A percentile compares a stretch with the other conserved stretches of the same genome.
Conservation (phyloP, 2,888 invertebrate genomes). For the Tetragonula carbonaria region DNA sequence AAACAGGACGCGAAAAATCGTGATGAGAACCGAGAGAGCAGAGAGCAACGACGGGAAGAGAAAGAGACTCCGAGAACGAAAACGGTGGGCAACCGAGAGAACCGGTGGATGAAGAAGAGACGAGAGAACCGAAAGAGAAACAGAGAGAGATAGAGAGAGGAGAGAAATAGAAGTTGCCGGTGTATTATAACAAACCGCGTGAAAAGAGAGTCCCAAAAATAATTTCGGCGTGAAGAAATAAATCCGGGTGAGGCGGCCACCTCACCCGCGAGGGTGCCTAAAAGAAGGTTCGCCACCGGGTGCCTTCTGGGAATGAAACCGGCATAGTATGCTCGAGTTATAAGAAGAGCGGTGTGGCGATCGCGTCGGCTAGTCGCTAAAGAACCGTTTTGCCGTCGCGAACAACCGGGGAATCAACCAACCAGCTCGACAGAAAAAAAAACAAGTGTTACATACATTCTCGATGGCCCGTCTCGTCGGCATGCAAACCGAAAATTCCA, state of each 20-base stretch:
- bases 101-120: no score
- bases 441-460: background rate
- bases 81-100: background rate
- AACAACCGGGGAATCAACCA: conserved; percentile 1
- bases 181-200: conserved; percentile 80
- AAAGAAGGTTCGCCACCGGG: conserved; percentile 69
- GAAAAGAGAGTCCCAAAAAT: conserved; percentile 83
- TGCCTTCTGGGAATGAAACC: conserved; percentile 70
- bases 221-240: conserved; percentile 82
- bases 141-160: background rate
- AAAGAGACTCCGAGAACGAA: background rate
- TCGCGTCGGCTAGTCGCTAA: conserved; percentile 68
- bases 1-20: background rate
- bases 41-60: background rate
- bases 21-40: background rate
- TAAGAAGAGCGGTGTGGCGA: conserved; percentile 69
- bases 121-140: no score
- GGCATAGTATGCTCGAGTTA: conserved; percentile 67
- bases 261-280: conserved; percentile 65
- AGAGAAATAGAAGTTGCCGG: conserved; percentile 31
- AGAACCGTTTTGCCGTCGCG: conserved; percentile 56
- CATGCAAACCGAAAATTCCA: no score
- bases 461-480: background rate
- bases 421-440: background rate
- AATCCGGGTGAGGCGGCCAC: conserved; percentile 73